Conservation (phyloP, 2,797 vertebrate genomes). For the Parauchenoglanis punctatus region DNA sequence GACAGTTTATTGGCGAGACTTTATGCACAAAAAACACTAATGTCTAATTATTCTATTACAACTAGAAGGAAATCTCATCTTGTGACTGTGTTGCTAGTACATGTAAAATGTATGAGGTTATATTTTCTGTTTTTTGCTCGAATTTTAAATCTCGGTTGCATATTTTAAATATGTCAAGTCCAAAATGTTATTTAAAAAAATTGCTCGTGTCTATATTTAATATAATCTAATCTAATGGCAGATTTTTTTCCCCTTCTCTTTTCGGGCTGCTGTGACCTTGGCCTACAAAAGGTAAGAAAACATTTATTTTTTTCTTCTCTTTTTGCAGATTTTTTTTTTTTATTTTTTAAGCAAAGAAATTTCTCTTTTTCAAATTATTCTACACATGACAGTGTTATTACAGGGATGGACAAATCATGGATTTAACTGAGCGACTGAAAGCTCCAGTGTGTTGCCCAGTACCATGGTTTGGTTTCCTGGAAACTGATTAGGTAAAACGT, state of each 20-base stretch:
- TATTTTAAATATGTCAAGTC: conserved; percentile 8
- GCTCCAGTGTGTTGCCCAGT: background rate
- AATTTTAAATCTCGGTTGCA: background rate
- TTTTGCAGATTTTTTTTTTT: too few relatives aligned
- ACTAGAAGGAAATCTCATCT: background rate
- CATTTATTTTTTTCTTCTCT: background rate
- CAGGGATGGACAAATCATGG: background rate
- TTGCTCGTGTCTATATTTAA: background rate
- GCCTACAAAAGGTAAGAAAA: conserved; percentile 58
- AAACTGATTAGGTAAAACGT: background rate
- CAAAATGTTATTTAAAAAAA: background rate
- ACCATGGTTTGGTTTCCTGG: background rate
- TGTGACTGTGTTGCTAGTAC: background rate
- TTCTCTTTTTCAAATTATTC: background rate
- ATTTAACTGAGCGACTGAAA: background rate
- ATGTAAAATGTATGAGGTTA: conserved; percentile 1
- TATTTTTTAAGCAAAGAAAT: background rate
- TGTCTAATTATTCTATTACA: conserved; percentile 2
- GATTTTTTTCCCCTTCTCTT: conserved; percentile 42
- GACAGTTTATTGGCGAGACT: background rate
- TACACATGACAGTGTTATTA: background rate
- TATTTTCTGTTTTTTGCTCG: background rate
- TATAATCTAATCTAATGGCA: conserved; percentile 43
- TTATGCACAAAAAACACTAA: background rate
- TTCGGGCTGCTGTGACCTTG: conserved; percentile 44